A percentile compares a stretch with the other conserved stretches of the same genome.
Conservation (phyloP, 2,797 vertebrate genomes). For the Propithecus perrieri region DNA sequence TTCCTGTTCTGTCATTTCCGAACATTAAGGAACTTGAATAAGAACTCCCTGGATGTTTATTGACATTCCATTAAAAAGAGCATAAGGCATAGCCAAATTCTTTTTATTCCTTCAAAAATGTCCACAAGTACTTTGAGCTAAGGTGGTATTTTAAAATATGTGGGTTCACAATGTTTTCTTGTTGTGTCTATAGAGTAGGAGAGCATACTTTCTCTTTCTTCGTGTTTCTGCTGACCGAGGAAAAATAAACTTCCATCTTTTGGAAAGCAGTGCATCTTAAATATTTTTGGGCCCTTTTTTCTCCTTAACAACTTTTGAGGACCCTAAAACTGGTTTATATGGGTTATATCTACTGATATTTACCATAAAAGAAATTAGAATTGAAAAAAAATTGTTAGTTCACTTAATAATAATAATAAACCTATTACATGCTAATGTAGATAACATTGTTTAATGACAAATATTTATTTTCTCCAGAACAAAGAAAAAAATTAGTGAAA, state of each 20-base stretch:
- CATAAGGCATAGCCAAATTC: conserved; percentile 16
- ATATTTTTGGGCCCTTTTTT: background rate
- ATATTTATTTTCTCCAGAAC: background rate
- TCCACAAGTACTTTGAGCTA: conserved; percentile 5
- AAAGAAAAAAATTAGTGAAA: background rate
- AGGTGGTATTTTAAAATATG: conserved; percentile 19
- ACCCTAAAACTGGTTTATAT: background rate
- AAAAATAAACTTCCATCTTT: background rate
- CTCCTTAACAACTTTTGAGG: background rate
- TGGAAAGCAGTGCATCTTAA: background rate
- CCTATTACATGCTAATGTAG: background rate
- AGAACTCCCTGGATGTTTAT: conserved; percentile 71
- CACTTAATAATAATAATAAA: background rate
- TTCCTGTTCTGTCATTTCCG: conserved; percentile 76
- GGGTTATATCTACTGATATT: background rate
- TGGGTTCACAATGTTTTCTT: background rate
- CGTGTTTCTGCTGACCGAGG: background rate
- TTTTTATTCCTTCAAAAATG: conserved; percentile 44
- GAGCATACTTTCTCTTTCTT: background rate
- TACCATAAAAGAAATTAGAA: background rate
- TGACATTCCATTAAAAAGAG: conserved; percentile 62
- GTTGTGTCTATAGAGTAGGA: background rate
- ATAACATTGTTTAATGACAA: background rate
- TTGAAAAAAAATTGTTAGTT: background rate
- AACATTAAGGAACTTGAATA: conserved; percentile 68